Base-by-base conservation (phyloP, 92 coral and sea anemone species). In the Porites rus region DNA sequence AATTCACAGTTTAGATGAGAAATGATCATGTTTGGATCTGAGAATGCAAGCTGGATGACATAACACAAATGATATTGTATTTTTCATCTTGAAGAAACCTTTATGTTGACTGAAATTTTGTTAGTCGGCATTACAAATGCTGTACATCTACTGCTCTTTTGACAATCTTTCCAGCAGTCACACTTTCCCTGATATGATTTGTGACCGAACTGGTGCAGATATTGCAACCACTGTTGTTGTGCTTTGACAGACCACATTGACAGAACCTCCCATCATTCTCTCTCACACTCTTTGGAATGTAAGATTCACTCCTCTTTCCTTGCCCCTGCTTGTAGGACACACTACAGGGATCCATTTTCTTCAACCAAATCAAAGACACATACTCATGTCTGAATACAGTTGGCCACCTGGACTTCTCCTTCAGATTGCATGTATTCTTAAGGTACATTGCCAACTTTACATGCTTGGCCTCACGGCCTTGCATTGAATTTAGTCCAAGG, bases 381-480 rank as follows among this genome's bases (percentile, higher is more conserved):
- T 43, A 65, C 74, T 79, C 59, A n/a, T 72, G 19, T 46, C 76
- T 17, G 58, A 79, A 78, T 24, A 78, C 85, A 43, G 58, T 24
- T 81, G 69, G 77, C 85, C 90, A 86, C 75, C 90, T 68, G 8
- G 68, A 58, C 22, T 69, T 76, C 61, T 79, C 79, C 4, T 52
- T 65, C 58, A 65, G 77, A 90, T 90, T 90, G 69, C 87, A 90
- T 21, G 93, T 90, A 62, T 90, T 85, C 75, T 85, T 46, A 14
- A 89, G 20, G 62, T 89, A 89, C 20, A 22, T 66, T 7, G 89
- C 89, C 76, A 85, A 54, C 69, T 87, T 59, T 11, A 87, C 82
- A 78, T 79, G 90, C 28, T 87, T 87, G 64, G 86, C 85, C 80
- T 87, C 90, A 13, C 85, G 11, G 17, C 90, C 86, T 78, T 87